These are phyloP conservation scores for Agapetus fuscipes DNA, from an alignment of 2,888 invertebrate genomes.

Conservation along the genomic window DNA sequence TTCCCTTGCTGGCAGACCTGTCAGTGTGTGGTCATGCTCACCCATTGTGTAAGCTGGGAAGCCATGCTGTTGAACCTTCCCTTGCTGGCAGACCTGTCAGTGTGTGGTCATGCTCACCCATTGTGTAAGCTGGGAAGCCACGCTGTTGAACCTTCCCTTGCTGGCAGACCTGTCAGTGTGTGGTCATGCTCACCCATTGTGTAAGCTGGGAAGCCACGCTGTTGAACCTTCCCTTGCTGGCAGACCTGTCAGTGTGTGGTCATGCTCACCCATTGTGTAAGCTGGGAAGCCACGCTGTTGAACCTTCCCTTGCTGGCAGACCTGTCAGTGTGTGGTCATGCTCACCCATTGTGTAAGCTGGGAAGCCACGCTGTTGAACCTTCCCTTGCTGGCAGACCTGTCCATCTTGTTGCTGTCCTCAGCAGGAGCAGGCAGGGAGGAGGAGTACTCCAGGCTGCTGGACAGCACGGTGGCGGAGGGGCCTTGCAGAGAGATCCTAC, in stretches of 20 bases:
- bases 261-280: slow-evolving; percentile 1
- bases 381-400: background rate
- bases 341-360: background rate
- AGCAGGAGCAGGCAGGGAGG: too few relatives aligned
- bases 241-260: too few relatives aligned
- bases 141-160: slow-evolving; percentile 2
- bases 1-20: too few relatives aligned
- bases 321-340: too few relatives aligned
- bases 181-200: background rate
- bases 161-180: too few relatives aligned
- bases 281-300: slow-evolving; percentile 1
- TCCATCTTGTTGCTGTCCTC: background rate
- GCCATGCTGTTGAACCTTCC: slow-evolving; percentile 3
- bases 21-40: too few relatives aligned
- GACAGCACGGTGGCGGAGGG: too few relatives aligned
- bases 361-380: slow-evolving; percentile 1
- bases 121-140: slow-evolving; percentile 2
- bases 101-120: too few relatives aligned
- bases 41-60: slow-evolving; percentile 1
- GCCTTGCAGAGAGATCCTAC: too few relatives aligned
- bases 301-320: slow-evolving; percentile 2
- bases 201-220: slow-evolving; percentile 3
- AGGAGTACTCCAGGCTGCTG: too few relatives aligned
- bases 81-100: too few relatives aligned
- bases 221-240: slow-evolving; percentile 1